phyloP scores from a whole-genome alignment of 2,113 vertebrate species.

The Nesospiza acunhae region DNA sequence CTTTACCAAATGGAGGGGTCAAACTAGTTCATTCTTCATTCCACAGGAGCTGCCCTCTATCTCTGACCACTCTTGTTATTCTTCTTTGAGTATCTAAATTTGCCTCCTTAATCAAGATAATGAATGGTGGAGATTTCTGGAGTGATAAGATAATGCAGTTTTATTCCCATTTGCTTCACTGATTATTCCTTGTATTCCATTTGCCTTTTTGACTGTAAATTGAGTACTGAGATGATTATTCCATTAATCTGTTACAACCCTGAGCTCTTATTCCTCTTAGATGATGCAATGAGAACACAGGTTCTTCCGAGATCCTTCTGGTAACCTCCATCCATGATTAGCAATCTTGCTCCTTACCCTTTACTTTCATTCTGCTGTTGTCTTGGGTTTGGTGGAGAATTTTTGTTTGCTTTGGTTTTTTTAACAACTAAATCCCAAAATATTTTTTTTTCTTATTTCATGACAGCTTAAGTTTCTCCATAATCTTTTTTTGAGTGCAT shows the following conservation, averaged over 20 bases:
- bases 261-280: not conserved
- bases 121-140: not conserved
- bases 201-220: constrained; percentile 9
- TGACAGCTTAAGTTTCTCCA: not conserved
- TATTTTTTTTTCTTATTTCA: not conserved
- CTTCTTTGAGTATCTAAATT: not conserved
- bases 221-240: not conserved
- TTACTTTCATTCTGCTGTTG: not conserved
- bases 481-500: not conserved
- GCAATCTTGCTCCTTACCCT: not conserved
- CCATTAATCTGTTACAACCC: not conserved
- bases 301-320: not conserved
- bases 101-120: not conserved
- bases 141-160: not conserved
- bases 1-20: not conserved
- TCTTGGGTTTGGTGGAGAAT: not conserved
- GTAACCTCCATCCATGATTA: not conserved
- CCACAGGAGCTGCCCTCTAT: not conserved
- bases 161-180: not conserved
- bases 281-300: not conserved
- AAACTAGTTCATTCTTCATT: not conserved
- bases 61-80: not conserved
- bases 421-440: not conserved
- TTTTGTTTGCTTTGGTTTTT: not conserved
- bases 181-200: not conserved